Base-by-base conservation (phyloP, 23 tunicate genomes). In the Halocynthia roretzi region DNA sequence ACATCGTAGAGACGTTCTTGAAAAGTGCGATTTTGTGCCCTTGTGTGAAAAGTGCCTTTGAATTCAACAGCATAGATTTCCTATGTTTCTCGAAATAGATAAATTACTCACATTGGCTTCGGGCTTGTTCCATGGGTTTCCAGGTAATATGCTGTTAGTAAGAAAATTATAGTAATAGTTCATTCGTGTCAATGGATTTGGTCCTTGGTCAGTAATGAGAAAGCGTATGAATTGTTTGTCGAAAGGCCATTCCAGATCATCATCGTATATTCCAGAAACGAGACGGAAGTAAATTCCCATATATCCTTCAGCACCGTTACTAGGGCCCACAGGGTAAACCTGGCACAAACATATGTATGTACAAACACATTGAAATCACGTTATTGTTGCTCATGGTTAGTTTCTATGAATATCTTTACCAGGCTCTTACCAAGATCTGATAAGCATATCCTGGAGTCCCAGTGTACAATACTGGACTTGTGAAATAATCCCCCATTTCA, bases 251-350 rank as follows among this genome's bases (percentile, higher is more conserved):
- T 61, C 73, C 8, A 92, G 56, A 5, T 62, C 61, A 54, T 86
- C 92, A 54, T 92, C 92, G 68, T 92, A 87, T 48, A 22, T 80
- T 6, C 98, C 98, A 51, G 61, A 62, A 0, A 75, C 90, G 7
- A 86, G 70, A 50, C 74, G 83, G 40, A 75, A 92, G 53, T 77
- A 92, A 84, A 92, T 64, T 5, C 87, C 80, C 76, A 86, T 52
- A 54, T 92, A 92, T 0, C 81, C 78, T 7, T 52, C 56, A 48
- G 18, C 18, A 0, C 78, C 78, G 56, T 52, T 87, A 53, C 83
- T 85, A n/a, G 78, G 50, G 18, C 98, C 98, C 10, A 82, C 69
- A 8, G 98, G 98, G 68, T 78, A 86, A 51, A 92, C 61, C 98
- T 92, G 56, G 6, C 70, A 72, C 5, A 74, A 74, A 74, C 8